These are phyloP conservation scores for Hyperopisus bebe DNA, from an alignment of 2,113 vertebrate species.

Conservation along the genomic window DNA sequence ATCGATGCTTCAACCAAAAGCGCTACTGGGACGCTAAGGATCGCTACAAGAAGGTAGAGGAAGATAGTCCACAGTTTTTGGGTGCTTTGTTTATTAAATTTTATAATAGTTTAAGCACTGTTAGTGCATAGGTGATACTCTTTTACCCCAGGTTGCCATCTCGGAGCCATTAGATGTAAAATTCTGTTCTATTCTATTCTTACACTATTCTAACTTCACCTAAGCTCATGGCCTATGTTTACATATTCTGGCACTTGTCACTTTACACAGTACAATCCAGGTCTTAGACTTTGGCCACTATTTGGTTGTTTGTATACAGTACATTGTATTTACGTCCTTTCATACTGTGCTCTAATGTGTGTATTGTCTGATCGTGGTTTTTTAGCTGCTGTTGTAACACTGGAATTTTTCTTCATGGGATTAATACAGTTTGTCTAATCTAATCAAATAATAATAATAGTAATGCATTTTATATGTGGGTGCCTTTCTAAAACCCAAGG, in stretches of 20 bases:
- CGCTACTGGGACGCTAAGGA: slow-evolving; percentile 66
- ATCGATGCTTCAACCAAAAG: slow-evolving; percentile 71
- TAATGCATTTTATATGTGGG: too few relatives aligned
- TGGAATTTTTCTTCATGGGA: not conserved
- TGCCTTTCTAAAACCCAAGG: too few relatives aligned
- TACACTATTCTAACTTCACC: not conserved
- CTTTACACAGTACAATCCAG: not conserved
- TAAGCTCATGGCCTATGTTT: too few relatives aligned
- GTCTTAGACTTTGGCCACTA: not conserved
- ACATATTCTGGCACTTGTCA: too few relatives aligned
- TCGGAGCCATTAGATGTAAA: not conserved
- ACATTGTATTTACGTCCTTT: too few relatives aligned
- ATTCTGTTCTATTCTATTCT: not conserved
- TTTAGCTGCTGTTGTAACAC: not conserved
- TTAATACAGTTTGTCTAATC: not conserved
- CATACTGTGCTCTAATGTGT: not conserved
- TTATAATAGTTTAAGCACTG: not conserved
- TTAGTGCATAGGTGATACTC: not conserved
- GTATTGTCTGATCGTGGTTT: not conserved
- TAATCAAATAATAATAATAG: too few relatives aligned
- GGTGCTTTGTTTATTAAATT: not conserved
- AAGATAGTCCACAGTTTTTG: not conserved
- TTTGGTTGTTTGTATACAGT: not conserved
- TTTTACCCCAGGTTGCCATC: not conserved
- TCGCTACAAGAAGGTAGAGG: slow-evolving; percentile 75